Evolutionary conservation across 1,140 invertebrate genomes (phyloP), one percentile per base, ranked within the genome.

Genomic region (Leptinotarsa defecta): DNA sequence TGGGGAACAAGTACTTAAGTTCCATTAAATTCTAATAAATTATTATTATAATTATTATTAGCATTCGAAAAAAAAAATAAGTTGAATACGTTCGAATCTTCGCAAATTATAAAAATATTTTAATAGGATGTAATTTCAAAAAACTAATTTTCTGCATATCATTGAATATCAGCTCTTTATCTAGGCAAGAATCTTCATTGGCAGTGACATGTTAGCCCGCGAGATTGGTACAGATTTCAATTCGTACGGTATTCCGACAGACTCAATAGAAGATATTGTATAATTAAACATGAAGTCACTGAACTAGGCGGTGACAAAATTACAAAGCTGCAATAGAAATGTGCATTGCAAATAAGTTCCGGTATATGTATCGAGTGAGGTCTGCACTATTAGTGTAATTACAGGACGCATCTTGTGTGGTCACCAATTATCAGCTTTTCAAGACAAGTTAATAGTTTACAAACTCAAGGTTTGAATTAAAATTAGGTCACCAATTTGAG

Each of bases 251-350:
- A 57, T 57, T 57, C 64, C 17, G 64, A 6, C 64, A 11, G 64
- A 34, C 20, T 34, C 20, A 13, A 62, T 22, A 2, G 11, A 22
- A 8, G 61, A 19, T 62, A 62, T 62, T 62, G 20, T 62, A 13
- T 62, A 62, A 62, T 62, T 17, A 22, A 22, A 62, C n/a, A 17
- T 22, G n/a, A 13, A 19, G 61, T 62, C 61, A 62, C 61, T 62
- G 61, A 62, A 62, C 61, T 62, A 22, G 15, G 64, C 64, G 64
- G 64, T 65, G 64, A 65, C 64, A 65, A 65, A 65, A 65, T 65
- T 65, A 65, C 64, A 65, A 65, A 65, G 64, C 20, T 34, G 64
- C 13, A 65, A 65, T 17, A 65, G 64, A 65, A 65, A 65, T 65
- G 64, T 65, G 64, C 64, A 65, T 65, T 65, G 64, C 64, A 65